Base-by-base conservation (phyloP, 1,140 invertebrate species). In the Drosophila neocordata region DNA sequence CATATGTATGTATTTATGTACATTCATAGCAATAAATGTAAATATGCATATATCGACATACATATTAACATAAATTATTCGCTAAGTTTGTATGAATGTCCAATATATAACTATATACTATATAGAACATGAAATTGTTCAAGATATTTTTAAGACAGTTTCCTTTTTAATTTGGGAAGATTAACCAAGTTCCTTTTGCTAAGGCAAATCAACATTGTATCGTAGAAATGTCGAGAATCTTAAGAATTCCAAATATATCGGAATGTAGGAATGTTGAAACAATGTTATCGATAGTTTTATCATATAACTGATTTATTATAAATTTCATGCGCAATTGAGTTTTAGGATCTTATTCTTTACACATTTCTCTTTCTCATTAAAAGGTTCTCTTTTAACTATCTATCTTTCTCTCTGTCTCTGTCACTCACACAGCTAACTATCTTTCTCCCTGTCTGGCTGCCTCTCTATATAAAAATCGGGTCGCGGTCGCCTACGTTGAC, bases 381-480 rank as follows among this genome's bases (percentile, higher is more conserved):
- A 48, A 44, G 27, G 31, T 27, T 67, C 56, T 63, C 68, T 65
- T 63, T 37, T 48, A 38, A n/a, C n/a, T n/a, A n/a, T n/a, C n/a
- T 67, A 53, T 27, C 37, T 8, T 7, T 41, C 37, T 53, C 52
- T 63, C 69, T 48, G 55, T 34, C 27, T 68, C 18, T 52, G 24
- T 64, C n/a, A 37, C 9, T 65, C 31, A 63, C 52, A 31, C 27
- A 31, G 4, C 6, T 4, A 6, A 4, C 27, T 7, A 24, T 24
- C 6, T 6, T 31, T 31, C 5, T 37, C 15, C 65, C 34, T 53
- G 9, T 69, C 7, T 34, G 18, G n/a, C 9, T 44, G 9, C 34
- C 4, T 20, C 34, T 20, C 41, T 11, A 18, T 48, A 48, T 62
- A 31, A 62, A 85, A 84, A 85, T 84, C 80, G 80, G 80, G 80